Conservation (phyloP, 2,888 invertebrate genomes). For the Drosophila recens region DNA sequence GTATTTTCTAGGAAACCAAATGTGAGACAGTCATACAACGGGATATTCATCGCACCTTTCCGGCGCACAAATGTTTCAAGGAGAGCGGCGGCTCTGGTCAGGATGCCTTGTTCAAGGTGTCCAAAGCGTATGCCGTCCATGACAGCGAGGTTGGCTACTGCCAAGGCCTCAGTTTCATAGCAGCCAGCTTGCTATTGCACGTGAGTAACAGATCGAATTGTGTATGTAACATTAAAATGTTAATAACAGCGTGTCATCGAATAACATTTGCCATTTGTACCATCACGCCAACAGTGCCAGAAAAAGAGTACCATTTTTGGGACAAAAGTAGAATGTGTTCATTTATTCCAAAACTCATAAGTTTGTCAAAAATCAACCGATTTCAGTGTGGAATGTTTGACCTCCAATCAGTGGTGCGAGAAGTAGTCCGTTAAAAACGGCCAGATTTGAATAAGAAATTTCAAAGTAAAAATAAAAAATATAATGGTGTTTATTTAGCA, state of each 20-base stretch:
- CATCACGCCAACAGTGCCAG: not conserved
- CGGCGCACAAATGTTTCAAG: slow-evolving; percentile 99
- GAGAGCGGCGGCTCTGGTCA: slow-evolving; percentile 97
- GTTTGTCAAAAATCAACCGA: not conserved
- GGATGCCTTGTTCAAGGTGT: slow-evolving; percentile 97
- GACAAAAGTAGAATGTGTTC: not conserved
- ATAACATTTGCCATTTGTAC: too few species aligned
- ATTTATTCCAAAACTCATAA: too few species aligned
- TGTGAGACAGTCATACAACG: slow-evolving; percentile 98
- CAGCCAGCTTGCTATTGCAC: slow-evolving; percentile 97
- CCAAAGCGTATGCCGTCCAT: slow-evolving; percentile 98
- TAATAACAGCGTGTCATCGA: not conserved
- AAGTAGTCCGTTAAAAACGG: too few species aligned
- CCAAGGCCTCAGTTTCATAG: slow-evolving; percentile 98
- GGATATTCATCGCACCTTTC: slow-evolving; percentile 99
- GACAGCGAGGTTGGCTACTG: slow-evolving; percentile 99
- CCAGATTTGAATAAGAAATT: too few species aligned
- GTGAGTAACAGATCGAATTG: slow-evolving; percentile 87
- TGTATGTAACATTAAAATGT: slow-evolving; percentile 3
- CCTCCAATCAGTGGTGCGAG: too few species aligned
- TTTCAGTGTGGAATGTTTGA: not conserved
- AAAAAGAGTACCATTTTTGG: not conserved
- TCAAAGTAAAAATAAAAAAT: too few species aligned
- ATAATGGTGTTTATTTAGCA: too few species aligned
- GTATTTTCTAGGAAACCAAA: slow-evolving; percentile 92